Base-by-base conservation (phyloP, 1,140 invertebrate genomes). In the Diploscapter pachys region DNA sequence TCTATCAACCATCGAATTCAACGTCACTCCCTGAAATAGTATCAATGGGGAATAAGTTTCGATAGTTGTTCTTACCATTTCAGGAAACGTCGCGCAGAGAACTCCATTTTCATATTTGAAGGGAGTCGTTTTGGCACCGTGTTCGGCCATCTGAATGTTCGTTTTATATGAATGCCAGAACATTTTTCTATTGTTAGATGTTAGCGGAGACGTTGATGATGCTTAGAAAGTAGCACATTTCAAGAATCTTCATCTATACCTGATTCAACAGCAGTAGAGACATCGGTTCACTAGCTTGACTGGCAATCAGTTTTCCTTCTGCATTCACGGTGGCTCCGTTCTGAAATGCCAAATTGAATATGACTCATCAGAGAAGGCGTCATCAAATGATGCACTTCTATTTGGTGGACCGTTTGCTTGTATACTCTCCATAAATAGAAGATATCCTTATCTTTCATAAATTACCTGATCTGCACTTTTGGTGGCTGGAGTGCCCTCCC, bases 1-100 rank as follows among this genome's bases (percentile, higher is more conserved):
- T 48, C 77, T 73, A 56, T 78, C 77, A 2, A 78, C 77, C 77
- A 78, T 78, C 55, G 77, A 78, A 54, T 78, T 78, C 59, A 78
- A 57, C 8, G 74, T 75, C 4, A 78, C 77, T 4, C 77, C 77
- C 76, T 77, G 72, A 13, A 63, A 3, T 13, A 53, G 31, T 5
- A 48, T 53, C 50, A 8, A 5, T 9, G 11, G 49, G 9, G 13
- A 6, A 52, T 13, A n/a, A 5, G 52, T 4, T 2, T 49, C 48
- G 11, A 5, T 9, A 2, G 5, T 49, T 13, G 6, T 50, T 2
- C 31, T 76, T 67, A 77, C 76, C 77, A 78, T 78, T 69, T 78
- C 77, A 3, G 77, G 77, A 63, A 78, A 78, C 48, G 77, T 77
- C 4, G 77, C 77, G 55, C 77, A 78, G 4, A 78, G 63, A 6